phyloP scores from a whole-genome alignment of 2,113 vertebrate genomes.

The Hippocampus mohnikei region DNA sequence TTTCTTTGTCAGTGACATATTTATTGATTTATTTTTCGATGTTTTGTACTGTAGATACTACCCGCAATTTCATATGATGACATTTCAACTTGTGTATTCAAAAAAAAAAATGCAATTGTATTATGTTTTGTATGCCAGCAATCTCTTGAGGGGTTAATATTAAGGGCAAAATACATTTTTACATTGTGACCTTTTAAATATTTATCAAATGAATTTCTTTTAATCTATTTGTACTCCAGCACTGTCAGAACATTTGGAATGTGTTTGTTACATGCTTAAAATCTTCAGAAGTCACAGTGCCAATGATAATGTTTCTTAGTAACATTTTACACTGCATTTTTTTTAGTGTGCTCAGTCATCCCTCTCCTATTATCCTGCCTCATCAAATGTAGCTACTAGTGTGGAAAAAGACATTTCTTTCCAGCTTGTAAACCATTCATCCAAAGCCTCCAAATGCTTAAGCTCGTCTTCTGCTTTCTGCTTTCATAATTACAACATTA shows the following conservation, averaged over 20 bases:
- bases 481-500: slow-evolving; percentile 38
- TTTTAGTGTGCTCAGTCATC: slow-evolving; percentile 18
- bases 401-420: slow-evolving; percentile 39
- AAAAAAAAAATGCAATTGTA: slow-evolving; percentile 14
- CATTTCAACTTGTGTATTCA: slow-evolving; percentile 17
- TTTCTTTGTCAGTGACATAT: slow-evolving; percentile 44
- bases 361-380: slow-evolving; percentile 29
- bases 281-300: slow-evolving; percentile 10
- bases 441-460: slow-evolving; percentile 42
- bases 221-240: slow-evolving; percentile 9
- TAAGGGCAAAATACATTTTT: neutral
- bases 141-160: slow-evolving; percentile 6
- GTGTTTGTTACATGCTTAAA: slow-evolving; percentile 18
- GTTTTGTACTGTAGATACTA: slow-evolving; percentile 59
- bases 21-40: slow-evolving; percentile 56
- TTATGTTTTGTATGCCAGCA: slow-evolving; percentile 31
- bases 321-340: slow-evolving; percentile 27
- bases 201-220: slow-evolving; percentile 5
- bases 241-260: neutral
- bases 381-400: slow-evolving; percentile 21
- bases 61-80: slow-evolving; percentile 46
- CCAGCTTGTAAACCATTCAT: slow-evolving; percentile 36
- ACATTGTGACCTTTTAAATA: slow-evolving; percentile 5
- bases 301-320: slow-evolving; percentile 14
- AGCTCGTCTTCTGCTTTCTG: slow-evolving; percentile 1